Evolutionary conservation across 2,888 invertebrate genomes (phyloP), one percentile per base, ranked within the genome.

Genomic region (Noctuana brunneofusca): DNA sequence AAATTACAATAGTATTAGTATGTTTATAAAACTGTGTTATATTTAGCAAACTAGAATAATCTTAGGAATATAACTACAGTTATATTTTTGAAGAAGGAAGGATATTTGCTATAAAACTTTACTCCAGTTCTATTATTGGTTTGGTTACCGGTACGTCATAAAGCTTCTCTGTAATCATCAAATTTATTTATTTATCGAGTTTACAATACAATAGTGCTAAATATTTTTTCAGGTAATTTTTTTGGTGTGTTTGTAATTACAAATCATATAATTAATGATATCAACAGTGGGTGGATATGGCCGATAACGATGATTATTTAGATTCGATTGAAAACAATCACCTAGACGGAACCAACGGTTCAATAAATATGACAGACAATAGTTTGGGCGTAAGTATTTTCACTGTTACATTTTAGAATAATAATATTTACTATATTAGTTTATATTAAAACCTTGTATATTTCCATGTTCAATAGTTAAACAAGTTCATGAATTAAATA

Each of bases 261-360:
- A 50, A 55, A 38, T 43, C 30, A 32, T 20, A 30, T 14, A 63
- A 46, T 84, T 81, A 70, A 85, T 84, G 83, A 71, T 75, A 79
- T 70, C 69, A 68, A 71, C 68, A 75, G 69, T 69, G 71, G 71
- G 79, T 80, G 80, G 84, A 82, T 77, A 90, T 90, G 90, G 90
- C 90, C 75, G 90, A 90, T 78, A 90, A 88, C 86, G 90, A 89
- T 78, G 91, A 91, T 77, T 90, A 87, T 88, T 83, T 89, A 80
- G 90, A 91, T 73, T 84, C 90, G 68, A 85, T 90, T 78, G 90
- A 90, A 74, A 89, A 87, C 81, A 89, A 90, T 86, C 90, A 90
- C 68, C 88, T 93, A 77, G 94, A 93, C 79, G 94, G 93, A 74
- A 91, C 93, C 66, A 94, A 94, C 88, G 94, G 94, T 73, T 92